These are phyloP conservation scores for Oostethus manadensis DNA, from an alignment of 2,113 vertebrate genomes.

Conservation along the genomic window DNA sequence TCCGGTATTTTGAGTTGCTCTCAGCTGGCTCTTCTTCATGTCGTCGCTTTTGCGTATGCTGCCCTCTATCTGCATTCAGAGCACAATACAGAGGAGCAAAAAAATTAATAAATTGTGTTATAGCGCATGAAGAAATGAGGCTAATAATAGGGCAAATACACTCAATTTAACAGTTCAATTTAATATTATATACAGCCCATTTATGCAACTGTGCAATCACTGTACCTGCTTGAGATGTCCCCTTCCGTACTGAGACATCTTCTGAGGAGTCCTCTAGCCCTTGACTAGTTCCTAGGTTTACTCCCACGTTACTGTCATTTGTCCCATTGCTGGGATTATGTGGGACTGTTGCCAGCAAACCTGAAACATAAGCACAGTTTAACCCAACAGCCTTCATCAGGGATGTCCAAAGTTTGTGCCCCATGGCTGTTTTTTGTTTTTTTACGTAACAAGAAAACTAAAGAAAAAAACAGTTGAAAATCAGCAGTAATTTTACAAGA, in stretches of 20 bases:
- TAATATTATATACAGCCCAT: too few species aligned
- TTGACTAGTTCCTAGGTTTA: constrained; percentile 49
- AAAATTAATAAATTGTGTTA: too few species aligned
- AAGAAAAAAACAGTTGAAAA: too few species aligned
- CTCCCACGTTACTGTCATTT: constrained; percentile 62
- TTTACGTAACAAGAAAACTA: too few species aligned
- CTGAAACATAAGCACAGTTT: constrained; percentile 55
- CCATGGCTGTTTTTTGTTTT: too few species aligned
- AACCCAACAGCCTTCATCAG: background rate
- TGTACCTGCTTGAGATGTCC: constrained; percentile 57
- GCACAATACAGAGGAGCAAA: background rate
- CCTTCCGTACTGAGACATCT: constrained; percentile 59
- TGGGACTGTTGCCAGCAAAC: constrained; percentile 85
- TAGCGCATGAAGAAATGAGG: too few species aligned
- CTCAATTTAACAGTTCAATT: too few species aligned
- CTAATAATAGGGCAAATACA: too few species aligned
- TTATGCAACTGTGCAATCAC: background rate
- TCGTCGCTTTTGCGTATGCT: constrained; percentile 51
- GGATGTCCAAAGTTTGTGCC: too few species aligned
- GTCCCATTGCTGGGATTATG: constrained; percentile 67
- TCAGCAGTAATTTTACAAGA: too few species aligned
- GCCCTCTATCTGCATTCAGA: constrained; percentile 31
- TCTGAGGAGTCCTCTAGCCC: constrained; percentile 61
- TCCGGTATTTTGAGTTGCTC: constrained; percentile 50
- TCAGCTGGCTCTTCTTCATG: constrained; percentile 42